Base-by-base conservation (phyloP, 2,888 invertebrate genomes). In the Pheosia tremula region DNA sequence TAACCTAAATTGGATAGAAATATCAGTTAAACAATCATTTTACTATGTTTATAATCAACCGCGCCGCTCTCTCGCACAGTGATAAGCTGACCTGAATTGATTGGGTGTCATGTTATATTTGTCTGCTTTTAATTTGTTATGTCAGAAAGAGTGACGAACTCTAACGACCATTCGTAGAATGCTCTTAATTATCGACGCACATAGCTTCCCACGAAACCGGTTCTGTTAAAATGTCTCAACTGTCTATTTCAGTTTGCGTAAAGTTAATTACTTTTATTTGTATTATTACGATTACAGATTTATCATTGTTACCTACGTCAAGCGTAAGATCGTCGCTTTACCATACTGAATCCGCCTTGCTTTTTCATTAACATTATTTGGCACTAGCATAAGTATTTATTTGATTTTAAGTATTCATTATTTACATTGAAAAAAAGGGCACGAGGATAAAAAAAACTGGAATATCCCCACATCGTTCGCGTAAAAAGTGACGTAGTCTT, bases 261-360 rank as follows among this genome's bases (percentile, higher is more conserved):
- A 0, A 47, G 11, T 4, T 0, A 4, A 2, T 5, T 4, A 4
- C 5, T 47, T 4, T 47, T 47, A 47, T 47, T n/a, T 47, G n/a
- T 47, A n/a, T 47, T 47, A n/a, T n/a, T n/a, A 11, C n/a, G n/a
- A 11, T n/a, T 0, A 11, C 47, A 47, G 47, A 47, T 47, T 47
- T 9, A 3, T 5, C 5, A 5, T 47, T 5, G 47, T 11, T 47
- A n/a, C 47, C 3, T 54, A 57, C 59, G 66, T 62, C 37, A 43
- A 52, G 70, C 73, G 70, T 70, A 63, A 64, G 39, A 50, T 65
- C 45, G 54, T 60, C 24, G 53, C 56, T 53, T 55, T 56, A 57
- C 57, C 60, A 24, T 24, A 0, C 24, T 24, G 24, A 24, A 24
- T 0, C 24, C 24, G 24, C 24, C 24, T 0, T 24, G 24, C n/a